Percentiles rank a stretch among this genome's conserved stretches.
phyloP scores from a whole-genome alignment of 2,113 vertebrate species.

The Phylloscopus whistleri region DNA sequence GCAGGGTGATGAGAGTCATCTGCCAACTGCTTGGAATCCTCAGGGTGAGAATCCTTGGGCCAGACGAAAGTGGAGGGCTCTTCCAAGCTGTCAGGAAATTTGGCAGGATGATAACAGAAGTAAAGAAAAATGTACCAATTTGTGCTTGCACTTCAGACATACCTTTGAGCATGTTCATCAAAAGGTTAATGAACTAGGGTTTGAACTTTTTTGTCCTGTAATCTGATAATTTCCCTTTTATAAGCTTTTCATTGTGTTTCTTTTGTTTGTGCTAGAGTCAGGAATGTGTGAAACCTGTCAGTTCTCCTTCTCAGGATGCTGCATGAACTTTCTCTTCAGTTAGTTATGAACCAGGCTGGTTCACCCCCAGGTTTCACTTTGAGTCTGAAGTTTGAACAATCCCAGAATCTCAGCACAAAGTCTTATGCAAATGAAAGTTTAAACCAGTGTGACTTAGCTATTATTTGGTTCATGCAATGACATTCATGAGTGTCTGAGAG shows the following conservation, averaged over 20 bases:
- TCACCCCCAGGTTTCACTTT: not conserved
- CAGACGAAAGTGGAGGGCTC: not conserved
- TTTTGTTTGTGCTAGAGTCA: not conserved
- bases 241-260: not conserved
- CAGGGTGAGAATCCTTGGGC: not conserved
- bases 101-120: not conserved
- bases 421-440: not conserved
- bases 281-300: not conserved
- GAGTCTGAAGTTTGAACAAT: not conserved
- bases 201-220: not conserved
- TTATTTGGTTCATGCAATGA: not conserved
- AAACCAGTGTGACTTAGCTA: not conserved
- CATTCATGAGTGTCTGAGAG: not conserved
- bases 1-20: not conserved
- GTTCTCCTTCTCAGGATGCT: not conserved
- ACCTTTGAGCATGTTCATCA: not conserved
- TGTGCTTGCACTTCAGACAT: not conserved
- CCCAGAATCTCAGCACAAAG: not conserved
- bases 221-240: constrained; percentile 15
- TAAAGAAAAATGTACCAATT: not conserved
- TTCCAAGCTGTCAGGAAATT: constrained; percentile 19
- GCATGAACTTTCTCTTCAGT: not conserved
- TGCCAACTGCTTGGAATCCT: constrained; percentile 4
- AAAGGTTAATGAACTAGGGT: not conserved
- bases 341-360: not conserved